Evolutionary conservation across 2,113 vertebrate genomes (phyloP), one percentile per base, ranked within the genome.

Genomic region (Cariama cristata): DNA sequence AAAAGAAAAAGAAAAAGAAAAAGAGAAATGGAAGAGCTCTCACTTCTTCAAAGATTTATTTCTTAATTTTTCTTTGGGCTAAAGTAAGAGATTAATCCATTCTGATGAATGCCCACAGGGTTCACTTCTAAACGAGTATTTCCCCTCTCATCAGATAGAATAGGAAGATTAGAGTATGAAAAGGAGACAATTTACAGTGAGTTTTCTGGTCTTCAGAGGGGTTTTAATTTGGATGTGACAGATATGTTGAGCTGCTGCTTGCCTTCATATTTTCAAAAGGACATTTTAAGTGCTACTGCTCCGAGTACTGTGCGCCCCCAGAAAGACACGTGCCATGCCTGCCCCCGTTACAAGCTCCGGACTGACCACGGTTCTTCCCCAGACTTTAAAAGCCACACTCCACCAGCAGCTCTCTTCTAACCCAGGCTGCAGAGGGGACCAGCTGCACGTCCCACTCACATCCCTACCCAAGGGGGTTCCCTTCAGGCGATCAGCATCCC

Each of bases 21-120:
- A 67, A 42, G 49, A 59, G 53, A 86, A 80, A 77, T 2, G 3
- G 44, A 84, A 89, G 53, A 85, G 49, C 6, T 93, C 60, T 86
- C 60, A 75, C 40, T 95, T 96, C 86, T 95, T 97, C 95, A 97
- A 94, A 97, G 93, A 58, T 75, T 75, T 85, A 72, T 88, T 95
- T 69, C 84, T 75, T 89, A 71, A 33, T 89, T 95, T 93, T 95
- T 90, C 77, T 81, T 87, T 8, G 16, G 72, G 92, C 63, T 92
- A 94, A 94, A 96, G 93, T 82, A 94, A 68, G 77, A 94, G 30
- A 96, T 92, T 91, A 93, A 95, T 94, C 81, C 59, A 69, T 92
- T 94, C 81, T 4, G 1, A 53, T 82, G 81, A 95, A 92, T 72
- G 45, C 38, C 90, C 90, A 79, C 8, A 53, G 67, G 77, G 84